A percentile compares a stretch with the other conserved stretches of the same genome.
phyloP scores from a whole-genome alignment of 2,888 invertebrate species.

The Parasteatoda lunata region DNA sequence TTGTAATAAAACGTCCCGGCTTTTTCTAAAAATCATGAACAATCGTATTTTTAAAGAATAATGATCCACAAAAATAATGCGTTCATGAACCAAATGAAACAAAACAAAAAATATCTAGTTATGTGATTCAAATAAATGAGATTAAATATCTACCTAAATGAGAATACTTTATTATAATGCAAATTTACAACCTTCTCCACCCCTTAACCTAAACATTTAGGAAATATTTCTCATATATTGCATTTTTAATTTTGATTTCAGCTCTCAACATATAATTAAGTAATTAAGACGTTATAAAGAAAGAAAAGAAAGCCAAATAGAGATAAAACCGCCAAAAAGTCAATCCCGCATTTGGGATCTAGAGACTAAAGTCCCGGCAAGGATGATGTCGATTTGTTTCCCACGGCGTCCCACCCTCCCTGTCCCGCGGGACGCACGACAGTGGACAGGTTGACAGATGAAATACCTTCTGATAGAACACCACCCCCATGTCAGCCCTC shows the following conservation, averaged over 20 bases:
- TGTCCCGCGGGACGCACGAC: slow-evolving; percentile 61
- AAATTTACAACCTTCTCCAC: no score
- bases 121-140: no score
- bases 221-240: no score
- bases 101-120: no score
- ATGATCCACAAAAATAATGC: no score
- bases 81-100: no score
- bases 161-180: no score
- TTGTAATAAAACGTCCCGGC: no score
- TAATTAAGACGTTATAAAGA: background rate
- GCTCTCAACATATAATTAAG: background rate
- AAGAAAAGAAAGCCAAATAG: slow-evolving; percentile 5
- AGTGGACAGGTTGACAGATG: slow-evolving; percentile 69
- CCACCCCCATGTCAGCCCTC: slow-evolving; percentile 28
- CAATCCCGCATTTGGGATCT: slow-evolving; percentile 7
- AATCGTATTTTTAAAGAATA: no score
- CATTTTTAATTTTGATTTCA: background rate
- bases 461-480: slow-evolving; percentile 64
- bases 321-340: slow-evolving; percentile 16
- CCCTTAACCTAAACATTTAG: no score
- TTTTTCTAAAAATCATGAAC: no score
- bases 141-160: no score
- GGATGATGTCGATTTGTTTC: slow-evolving; percentile 68
- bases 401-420: slow-evolving; percentile 50
- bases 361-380: slow-evolving; percentile 27